A percentile compares a stretch with the other conserved stretches of the same genome.
Conservation (phyloP, 2,888 invertebrate species). For the Charanyca ferruginea region DNA sequence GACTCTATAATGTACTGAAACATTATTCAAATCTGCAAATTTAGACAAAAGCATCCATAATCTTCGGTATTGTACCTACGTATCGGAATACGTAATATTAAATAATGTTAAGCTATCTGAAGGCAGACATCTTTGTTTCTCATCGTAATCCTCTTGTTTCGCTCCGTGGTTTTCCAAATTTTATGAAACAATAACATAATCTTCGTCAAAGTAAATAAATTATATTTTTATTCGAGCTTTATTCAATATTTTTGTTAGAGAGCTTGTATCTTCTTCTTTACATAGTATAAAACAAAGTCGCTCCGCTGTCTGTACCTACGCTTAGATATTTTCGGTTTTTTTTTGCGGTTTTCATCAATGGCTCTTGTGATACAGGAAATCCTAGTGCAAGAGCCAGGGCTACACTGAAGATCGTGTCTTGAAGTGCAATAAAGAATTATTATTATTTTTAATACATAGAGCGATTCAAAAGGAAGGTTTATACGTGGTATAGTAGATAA, state of each 20-base stretch:
- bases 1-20: too few relatives aligned
- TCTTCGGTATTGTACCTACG: slow-evolving; percentile 6
- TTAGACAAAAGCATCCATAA: slow-evolving; percentile 14
- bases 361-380: too few relatives aligned
- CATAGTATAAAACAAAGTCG: too few relatives aligned
- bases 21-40: slow-evolving; percentile 12
- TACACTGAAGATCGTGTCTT: too few relatives aligned
- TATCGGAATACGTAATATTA: slow-evolving; percentile 15
- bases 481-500: too few relatives aligned
- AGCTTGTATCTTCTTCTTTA: slow-evolving; percentile 27
- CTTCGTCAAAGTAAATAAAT: slow-evolving; percentile 14
- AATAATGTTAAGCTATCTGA: slow-evolving; percentile 20
- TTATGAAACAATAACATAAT: slow-evolving; percentile 43
- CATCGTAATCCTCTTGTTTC: slow-evolving; percentile 39
- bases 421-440: too few relatives aligned
- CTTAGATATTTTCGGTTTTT: too few relatives aligned
- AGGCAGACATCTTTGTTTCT: slow-evolving; percentile 40
- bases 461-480: too few relatives aligned
- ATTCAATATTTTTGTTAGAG: slow-evolving; percentile 32
- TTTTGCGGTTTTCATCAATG: too few relatives aligned
- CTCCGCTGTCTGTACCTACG: too few relatives aligned
- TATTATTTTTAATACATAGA: too few relatives aligned
- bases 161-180: slow-evolving; percentile 24
- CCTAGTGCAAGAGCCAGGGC: too few relatives aligned
- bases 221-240: slow-evolving; percentile 21